Percentiles rank a stretch among this genome's conserved stretches.
These are phyloP conservation scores for Lynx canadensis DNA, from an alignment of 2,113 vertebrate species.

Conservation along the genomic window DNA sequence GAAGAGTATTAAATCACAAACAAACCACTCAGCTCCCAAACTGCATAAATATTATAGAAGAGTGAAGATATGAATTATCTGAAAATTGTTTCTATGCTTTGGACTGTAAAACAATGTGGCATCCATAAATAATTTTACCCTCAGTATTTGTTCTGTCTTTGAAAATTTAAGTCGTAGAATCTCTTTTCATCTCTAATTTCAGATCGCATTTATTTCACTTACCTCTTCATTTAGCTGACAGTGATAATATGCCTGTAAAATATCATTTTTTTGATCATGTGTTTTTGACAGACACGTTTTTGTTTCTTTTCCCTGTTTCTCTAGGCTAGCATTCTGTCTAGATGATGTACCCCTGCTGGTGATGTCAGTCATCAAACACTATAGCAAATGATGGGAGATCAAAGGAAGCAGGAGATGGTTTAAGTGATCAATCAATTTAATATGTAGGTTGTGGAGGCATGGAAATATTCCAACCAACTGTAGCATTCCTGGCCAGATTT, in stretches of 20 bases:
- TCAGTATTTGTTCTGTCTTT: conserved; percentile 55
- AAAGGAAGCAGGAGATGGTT: conserved; percentile 47
- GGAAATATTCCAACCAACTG: neutral
- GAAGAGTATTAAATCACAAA: conserved; percentile 54
- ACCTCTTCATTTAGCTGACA: conserved; percentile 60
- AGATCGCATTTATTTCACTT: conserved; percentile 55
- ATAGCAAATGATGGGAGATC: conserved; percentile 30
- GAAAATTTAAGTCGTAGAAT: conserved; percentile 70
- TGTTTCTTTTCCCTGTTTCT: conserved; percentile 57
- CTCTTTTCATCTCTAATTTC: conserved; percentile 63
- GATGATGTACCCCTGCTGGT: conserved; percentile 52
- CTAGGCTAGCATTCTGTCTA: conserved; percentile 42
- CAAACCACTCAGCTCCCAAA: conserved; percentile 54
- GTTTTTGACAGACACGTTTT: conserved; percentile 68
- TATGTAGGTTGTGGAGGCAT: conserved; percentile 26
- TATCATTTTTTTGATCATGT: conserved; percentile 69
- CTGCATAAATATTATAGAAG: conserved; percentile 42
- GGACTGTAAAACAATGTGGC: conserved; percentile 45
- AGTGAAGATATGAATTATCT: conserved; percentile 48
- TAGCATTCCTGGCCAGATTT: neutral
- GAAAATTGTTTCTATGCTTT: conserved; percentile 57
- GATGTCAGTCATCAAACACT: conserved; percentile 64
- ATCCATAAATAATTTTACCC: conserved; percentile 69
- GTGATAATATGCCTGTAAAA: conserved; percentile 68
- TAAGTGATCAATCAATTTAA: conserved; percentile 70